These are phyloP conservation scores for Paramormyrops hopkinsi DNA, from an alignment of 2,797 vertebrate genomes.

Conservation along the genomic window DNA sequence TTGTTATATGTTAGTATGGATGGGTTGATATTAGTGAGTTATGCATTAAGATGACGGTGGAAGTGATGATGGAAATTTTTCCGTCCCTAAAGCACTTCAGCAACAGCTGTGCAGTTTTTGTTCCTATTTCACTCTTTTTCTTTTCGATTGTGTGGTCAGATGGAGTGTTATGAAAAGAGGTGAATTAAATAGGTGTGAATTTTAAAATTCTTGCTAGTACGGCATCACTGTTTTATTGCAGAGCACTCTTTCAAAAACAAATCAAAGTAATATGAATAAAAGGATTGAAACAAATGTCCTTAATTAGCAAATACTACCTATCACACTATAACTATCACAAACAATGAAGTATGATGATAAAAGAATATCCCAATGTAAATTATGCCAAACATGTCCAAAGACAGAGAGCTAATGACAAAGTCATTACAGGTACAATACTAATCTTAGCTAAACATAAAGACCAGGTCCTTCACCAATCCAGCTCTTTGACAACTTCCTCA, in stretches of 20 bases:
- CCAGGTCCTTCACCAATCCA: neutral
- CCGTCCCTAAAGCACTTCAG: neutral
- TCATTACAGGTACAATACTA: neutral
- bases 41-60: neutral
- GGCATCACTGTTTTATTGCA: neutral
- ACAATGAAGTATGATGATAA: neutral
- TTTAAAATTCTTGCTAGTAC: neutral
- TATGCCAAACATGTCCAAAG: neutral
- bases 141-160: neutral
- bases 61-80: too few relatives aligned
- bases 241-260: neutral
- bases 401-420: neutral
- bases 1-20: neutral
- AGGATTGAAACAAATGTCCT: neutral
- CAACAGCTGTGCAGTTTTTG: neutral
- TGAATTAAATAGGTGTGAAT: neutral
- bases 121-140: neutral
- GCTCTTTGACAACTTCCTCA: neutral
- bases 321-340: neutral
- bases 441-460: neutral
- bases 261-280: neutral
- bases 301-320: neutral
- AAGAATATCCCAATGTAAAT: neutral
- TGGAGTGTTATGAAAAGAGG: neutral
- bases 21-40: neutral